phyloP scores from a whole-genome alignment of 2,888 invertebrate species.

The Euclidia mi region DNA sequence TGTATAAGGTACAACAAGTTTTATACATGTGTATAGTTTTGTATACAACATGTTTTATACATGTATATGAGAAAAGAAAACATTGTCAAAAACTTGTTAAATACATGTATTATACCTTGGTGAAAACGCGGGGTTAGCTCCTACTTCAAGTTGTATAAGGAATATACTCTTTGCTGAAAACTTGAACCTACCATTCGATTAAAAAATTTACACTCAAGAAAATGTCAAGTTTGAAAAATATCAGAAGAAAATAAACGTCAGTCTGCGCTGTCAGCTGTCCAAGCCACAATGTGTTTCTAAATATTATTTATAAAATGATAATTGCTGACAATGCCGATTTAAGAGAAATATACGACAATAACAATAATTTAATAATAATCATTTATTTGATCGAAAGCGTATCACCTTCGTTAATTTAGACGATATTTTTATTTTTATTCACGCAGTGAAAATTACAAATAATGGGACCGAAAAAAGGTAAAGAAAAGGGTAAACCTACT shows the following conservation, averaged over 20 bases:
- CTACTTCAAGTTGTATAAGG: too few species aligned
- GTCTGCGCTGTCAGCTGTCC: not conserved
- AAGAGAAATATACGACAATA: conserved; percentile 18
- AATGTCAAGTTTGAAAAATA: not conserved
- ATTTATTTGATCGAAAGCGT: conserved; percentile 1
- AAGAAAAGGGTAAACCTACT: conserved; percentile 26
- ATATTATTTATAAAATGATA: conserved; percentile 4
- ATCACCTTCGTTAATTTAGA: not conserved
- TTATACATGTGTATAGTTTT: too few species aligned
- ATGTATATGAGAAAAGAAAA: too few species aligned
- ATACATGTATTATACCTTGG: too few species aligned
- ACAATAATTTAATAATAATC: conserved; percentile 19
- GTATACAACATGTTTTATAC: too few species aligned
- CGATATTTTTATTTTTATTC: not conserved
- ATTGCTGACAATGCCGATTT: not conserved
- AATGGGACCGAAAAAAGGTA: conserved; percentile 75
- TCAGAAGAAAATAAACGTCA: too few species aligned
- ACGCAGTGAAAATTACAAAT: not conserved
- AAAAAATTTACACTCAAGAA: too few species aligned
- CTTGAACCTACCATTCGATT: too few species aligned
- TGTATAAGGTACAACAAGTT: too few species aligned
- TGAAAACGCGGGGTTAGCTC: too few species aligned
- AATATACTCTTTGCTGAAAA: too few species aligned
- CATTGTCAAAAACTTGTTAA: too few species aligned
- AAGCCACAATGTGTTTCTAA: not conserved